A percentile compares a stretch with the other conserved stretches of the same genome.
These are phyloP conservation scores for Atrichornis clamosus DNA, from an alignment of 2,113 vertebrate species.

Conservation along the genomic window DNA sequence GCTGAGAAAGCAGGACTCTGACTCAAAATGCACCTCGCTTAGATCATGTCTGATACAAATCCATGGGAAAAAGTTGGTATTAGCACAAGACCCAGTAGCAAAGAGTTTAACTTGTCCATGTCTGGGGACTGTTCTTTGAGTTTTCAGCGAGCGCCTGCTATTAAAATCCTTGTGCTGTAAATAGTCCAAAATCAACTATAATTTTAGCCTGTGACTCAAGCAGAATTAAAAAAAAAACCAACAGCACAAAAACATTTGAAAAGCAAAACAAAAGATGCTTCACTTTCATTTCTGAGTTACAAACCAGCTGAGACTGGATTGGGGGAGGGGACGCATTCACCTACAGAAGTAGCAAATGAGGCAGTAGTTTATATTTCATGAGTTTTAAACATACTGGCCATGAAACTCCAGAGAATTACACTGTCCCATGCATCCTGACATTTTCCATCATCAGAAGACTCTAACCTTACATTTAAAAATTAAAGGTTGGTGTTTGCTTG, in stretches of 20 bases:
- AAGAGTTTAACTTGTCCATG: background rate
- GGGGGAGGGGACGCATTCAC: background rate
- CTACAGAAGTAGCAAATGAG: background rate
- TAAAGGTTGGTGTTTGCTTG: background rate
- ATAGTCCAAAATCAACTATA: conserved; percentile 28
- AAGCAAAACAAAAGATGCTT: conserved; percentile 9
- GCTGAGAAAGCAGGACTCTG: background rate
- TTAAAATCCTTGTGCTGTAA: conserved; percentile 39
- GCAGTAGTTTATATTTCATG: background rate
- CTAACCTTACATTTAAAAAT: background rate
- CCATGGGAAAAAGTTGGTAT: conserved; percentile 47
- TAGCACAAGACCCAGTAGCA: background rate
- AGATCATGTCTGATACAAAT: conserved; percentile 29
- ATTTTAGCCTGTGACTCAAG: conserved; percentile 31
- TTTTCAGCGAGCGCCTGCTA: background rate
- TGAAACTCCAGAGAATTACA: background rate
- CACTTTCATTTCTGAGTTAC: conserved; percentile 15
- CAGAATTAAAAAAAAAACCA: background rate
- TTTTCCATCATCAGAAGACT: background rate
- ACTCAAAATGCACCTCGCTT: background rate
- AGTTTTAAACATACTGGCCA: background rate
- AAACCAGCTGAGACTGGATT: background rate
- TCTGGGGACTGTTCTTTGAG: conserved; percentile 10
- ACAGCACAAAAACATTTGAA: background rate
- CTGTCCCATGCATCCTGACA: background rate